These are phyloP conservation scores for Sakesphorus luctuosus DNA, from an alignment of 2,113 vertebrate genomes.

Conservation along the genomic window DNA sequence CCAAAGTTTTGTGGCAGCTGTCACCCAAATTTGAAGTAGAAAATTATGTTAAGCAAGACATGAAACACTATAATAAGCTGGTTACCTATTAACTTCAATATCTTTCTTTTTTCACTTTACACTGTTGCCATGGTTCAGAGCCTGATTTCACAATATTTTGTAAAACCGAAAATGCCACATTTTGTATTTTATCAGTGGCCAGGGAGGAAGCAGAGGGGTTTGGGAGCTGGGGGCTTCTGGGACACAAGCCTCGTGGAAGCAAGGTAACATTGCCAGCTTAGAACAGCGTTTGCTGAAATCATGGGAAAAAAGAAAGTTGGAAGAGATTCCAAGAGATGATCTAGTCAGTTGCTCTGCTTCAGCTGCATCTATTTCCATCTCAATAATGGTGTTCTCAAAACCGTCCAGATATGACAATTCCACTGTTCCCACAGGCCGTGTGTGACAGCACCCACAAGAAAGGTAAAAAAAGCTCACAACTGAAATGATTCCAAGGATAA, in stretches of 20 bases:
- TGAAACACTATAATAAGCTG: not conserved
- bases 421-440: not conserved
- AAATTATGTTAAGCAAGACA: not conserved
- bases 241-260: not conserved
- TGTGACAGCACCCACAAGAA: conserved; percentile 18
- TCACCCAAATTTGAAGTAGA: not conserved
- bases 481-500: not conserved
- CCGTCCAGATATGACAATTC: not conserved
- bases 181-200: not conserved
- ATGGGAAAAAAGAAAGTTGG: not conserved
- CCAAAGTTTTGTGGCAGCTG: not conserved
- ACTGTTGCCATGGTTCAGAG: not conserved
- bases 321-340: not conserved
- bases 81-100: not conserved
- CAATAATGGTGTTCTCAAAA: not conserved
- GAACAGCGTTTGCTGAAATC: not conserved
- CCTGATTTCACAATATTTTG: conserved; percentile 11
- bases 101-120: not conserved
- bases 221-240: not conserved
- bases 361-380: not conserved
- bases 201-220: not conserved
- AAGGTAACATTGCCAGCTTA: not conserved
- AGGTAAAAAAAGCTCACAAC: conserved; percentile 12
- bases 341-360: not conserved
- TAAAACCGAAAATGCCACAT: not conserved